Evolutionary conservation across 2,113 vertebrate genomes (phyloP), one percentile per base, ranked within the genome.

Genomic region (Erinaceus europaeus): DNA sequence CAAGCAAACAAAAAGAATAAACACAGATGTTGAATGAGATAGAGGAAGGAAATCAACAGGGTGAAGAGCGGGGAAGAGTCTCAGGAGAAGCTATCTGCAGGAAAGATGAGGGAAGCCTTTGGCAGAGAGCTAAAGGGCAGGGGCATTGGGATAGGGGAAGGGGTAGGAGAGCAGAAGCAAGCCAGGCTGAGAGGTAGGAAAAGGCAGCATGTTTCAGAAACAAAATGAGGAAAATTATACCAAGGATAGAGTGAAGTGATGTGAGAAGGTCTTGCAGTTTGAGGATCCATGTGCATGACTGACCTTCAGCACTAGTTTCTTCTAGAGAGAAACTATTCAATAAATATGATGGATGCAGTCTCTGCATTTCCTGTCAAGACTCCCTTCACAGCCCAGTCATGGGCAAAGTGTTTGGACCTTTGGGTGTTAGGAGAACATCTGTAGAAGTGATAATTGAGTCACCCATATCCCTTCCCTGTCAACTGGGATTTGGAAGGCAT

Each of bases 271-370:
- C 29, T 9, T 55, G 21, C 32, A 74, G 38, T 61, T 12, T 38
- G 53, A 72, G 69, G 52, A 71, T 27, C 29, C 5, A 0, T 25
- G 77, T 77, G n/a, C 64, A 29, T 11, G 59, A 64, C 40, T 71
- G 89, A 48, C 55, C 74, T 85, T 40, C 12, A 6, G 11, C 15
- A 23, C 78, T 36, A 2, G 13, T 25, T 21, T 85, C 75, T 82
- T 78, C n/a, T 11, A 14, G 73, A 38, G 15, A 68, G 89, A 53
- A 64, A 36, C 46, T 82, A 48, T 65, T 89, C 83, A 64, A 85
- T 90, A 65, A 75, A 75, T 75, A 78, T 71, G 91, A 93, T n/a
- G 89, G 89, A 91, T 91, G 48, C 27, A 85, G 75, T 82, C 27
- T 3, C 84, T 91, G 42, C 71, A 69, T 79, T 85, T 90, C 84